Percentiles rank a stretch among this genome's conserved stretches.
phyloP scores from a whole-genome alignment of 2,113 vertebrate genomes.

The Trematomus loennbergii region DNA sequence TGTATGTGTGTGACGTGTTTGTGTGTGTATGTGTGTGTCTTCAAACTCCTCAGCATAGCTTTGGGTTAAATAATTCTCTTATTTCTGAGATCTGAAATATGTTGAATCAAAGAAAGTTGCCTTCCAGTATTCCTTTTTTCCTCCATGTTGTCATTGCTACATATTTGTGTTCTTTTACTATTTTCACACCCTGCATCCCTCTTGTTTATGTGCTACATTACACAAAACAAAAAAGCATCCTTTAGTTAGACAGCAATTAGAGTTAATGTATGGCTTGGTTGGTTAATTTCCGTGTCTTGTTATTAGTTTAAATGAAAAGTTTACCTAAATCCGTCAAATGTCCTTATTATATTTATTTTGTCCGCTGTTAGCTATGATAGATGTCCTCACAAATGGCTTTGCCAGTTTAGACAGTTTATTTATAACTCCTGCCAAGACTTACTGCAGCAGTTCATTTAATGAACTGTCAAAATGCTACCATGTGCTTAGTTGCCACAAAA shows the following conservation, averaged over 20 bases:
- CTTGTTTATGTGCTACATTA: not conserved
- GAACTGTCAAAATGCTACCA: conserved; percentile 17
- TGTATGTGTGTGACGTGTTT: not conserved
- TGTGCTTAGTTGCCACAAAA: not conserved
- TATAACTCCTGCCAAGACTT: conserved; percentile 14
- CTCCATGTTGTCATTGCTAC: not conserved
- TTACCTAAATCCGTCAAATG: not conserved
- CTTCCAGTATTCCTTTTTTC: not conserved
- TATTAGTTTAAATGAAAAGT: not conserved
- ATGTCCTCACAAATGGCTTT: not conserved
- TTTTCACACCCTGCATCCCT: not conserved
- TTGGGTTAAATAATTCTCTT: not conserved
- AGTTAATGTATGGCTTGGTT: not conserved
- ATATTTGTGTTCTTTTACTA: conserved; percentile 15
- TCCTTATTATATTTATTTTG: not conserved
- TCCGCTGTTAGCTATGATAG: not conserved
- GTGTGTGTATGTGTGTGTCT: not conserved
- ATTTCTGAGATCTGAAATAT: conserved; percentile 10
- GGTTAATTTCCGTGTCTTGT: not conserved
- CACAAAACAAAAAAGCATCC: too few species aligned
- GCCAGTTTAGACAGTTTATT: not conserved
- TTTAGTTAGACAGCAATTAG: too few species aligned
- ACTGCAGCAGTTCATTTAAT: conserved; percentile 45
- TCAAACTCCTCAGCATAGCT: not conserved
- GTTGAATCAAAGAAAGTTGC: conserved; percentile 32